Evolutionary conservation across 2,888 invertebrate species (phyloP).

Genomic region (Eudemis profundana): DNA sequence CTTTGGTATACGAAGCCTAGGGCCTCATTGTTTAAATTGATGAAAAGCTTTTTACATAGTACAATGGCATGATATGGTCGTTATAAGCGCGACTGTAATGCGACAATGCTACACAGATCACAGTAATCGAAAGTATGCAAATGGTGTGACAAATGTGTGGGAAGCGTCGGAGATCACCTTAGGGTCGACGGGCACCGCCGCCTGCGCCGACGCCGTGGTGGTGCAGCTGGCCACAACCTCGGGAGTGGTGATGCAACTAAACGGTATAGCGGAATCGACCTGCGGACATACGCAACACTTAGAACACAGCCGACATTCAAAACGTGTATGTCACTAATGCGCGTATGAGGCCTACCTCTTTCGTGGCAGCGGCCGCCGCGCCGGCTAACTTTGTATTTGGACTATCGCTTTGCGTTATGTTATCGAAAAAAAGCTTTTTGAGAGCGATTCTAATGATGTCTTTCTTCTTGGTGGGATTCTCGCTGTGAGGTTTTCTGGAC

Average conservation of each 20-base stretch:
- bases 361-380: conserved; percentile 54
- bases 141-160: conserved; percentile 49
- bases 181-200: conserved; percentile 69
- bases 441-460: conserved; percentile 64
- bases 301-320: conserved; percentile 10
- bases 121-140: conserved; percentile 53
- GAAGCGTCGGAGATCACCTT: conserved; percentile 63
- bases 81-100: not conserved
- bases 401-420: conserved; percentile 62
- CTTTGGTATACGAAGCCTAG: no score
- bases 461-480: conserved; percentile 56
- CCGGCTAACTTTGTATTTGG: conserved; percentile 56
- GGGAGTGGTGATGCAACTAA: conserved; percentile 82
- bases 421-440: conserved; percentile 69
- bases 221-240: conserved; percentile 80
- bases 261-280: conserved; percentile 81
- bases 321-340: conserved; percentile 19
- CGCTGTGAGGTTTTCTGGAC: conserved; percentile 53
- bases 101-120: not conserved
- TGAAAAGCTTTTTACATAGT: not conserved
- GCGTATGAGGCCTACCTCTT: conserved; percentile 67
- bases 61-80: not conserved
- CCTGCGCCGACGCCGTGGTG: conserved; percentile 71
- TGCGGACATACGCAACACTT: conserved; percentile 60
- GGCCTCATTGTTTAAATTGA: not conserved